A percentile compares a stretch with the other conserved stretches of the same genome.
phyloP scores from a whole-genome alignment of 1,140 invertebrate genomes.

The Contarinia nasturtii region DNA sequence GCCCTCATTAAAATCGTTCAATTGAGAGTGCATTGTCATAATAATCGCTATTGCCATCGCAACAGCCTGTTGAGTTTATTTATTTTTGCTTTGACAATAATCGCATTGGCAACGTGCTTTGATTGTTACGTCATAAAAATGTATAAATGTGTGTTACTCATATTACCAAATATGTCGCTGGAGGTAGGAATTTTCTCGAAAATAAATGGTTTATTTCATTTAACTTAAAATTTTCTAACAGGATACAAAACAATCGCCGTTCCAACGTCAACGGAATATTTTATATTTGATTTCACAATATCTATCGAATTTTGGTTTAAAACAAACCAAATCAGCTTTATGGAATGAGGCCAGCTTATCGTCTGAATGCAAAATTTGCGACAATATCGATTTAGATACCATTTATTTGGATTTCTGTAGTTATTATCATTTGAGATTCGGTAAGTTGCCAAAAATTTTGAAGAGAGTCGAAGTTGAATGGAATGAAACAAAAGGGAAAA shows the following conservation, averaged over 20 bases:
- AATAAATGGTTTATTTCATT: not conserved
- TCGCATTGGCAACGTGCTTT: too few species aligned
- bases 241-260: constrained; percentile 37
- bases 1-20: too few species aligned
- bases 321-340: constrained; percentile 37
- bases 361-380: constrained; percentile 58
- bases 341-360: constrained; percentile 46
- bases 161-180: too few species aligned
- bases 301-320: constrained; percentile 50
- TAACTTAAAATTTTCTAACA: constrained; percentile 10
- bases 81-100: too few species aligned
- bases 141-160: too few species aligned
- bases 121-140: too few species aligned
- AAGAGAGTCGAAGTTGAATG: constrained; percentile 27
- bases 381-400: constrained; percentile 75
- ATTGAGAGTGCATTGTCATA: too few species aligned
- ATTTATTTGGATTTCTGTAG: constrained; percentile 76
- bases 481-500: not conserved
- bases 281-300: constrained; percentile 60
- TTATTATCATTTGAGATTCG: constrained; percentile 69
- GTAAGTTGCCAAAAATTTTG: constrained; percentile 64
- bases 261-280: constrained; percentile 47
- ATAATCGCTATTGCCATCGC: too few species aligned
- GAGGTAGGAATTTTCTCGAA: too few species aligned
- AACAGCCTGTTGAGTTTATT: too few species aligned